Evolutionary conservation across 53 echinoderm and acorn worm genomes (phyloP).

Genomic region (Crossaster papposus): DNA sequence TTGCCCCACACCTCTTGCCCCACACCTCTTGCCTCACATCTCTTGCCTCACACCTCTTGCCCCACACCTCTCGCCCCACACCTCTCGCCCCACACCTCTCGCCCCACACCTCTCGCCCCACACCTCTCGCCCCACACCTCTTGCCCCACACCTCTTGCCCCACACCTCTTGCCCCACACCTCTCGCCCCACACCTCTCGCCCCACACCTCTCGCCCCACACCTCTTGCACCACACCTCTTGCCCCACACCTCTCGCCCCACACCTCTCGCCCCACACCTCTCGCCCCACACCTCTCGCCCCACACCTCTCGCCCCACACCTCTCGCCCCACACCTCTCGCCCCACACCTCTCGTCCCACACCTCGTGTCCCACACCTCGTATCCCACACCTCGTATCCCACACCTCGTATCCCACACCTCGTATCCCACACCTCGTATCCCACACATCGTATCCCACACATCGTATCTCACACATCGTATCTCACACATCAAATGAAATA

Average conservation of each 20-base stretch:
- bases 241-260: neutral
- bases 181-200: neutral
- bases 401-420: too few relatives aligned
- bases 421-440: too few relatives aligned
- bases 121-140: neutral
- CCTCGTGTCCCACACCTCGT: neutral
- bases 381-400: neutral
- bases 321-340: neutral
- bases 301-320: neutral
- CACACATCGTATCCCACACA: too few relatives aligned
- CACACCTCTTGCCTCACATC: neutral
- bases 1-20: neutral
- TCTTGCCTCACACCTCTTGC: neutral
- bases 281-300: neutral
- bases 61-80: neutral
- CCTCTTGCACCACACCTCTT: neutral
- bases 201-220: neutral
- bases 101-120: too few relatives aligned
- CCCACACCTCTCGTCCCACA: neutral
- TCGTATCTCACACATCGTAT: too few relatives aligned
- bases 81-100: too few relatives aligned
- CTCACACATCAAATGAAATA: neutral
- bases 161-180: neutral
- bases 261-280: neutral
- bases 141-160: neutral